A percentile compares a stretch with the other conserved stretches of the same genome.
phyloP scores from a whole-genome alignment of 2,797 vertebrate species.

The Oceanodroma leucorhoa region DNA sequence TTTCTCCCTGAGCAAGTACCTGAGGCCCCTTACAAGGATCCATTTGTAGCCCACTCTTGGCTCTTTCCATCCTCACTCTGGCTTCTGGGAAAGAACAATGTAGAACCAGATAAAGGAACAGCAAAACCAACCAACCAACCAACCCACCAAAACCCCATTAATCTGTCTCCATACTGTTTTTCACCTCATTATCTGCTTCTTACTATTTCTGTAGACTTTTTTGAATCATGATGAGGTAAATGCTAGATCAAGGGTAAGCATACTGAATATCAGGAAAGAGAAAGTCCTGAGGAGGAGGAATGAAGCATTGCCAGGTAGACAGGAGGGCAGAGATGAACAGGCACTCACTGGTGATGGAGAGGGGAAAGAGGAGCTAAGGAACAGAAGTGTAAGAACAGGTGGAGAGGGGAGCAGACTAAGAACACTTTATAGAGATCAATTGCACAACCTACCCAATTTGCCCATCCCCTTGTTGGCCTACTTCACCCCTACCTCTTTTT shows the following conservation, averaged over 20 bases:
- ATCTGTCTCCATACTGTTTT: neutral
- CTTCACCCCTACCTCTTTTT: neutral
- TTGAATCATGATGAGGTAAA: neutral
- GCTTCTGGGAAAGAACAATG: neutral
- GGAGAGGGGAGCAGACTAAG: neutral
- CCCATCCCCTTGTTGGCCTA: neutral
- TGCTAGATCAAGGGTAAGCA: neutral
- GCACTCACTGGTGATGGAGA: neutral
- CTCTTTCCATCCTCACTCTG: neutral
- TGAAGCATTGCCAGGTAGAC: neutral
- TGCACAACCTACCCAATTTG: neutral
- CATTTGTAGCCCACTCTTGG: neutral
- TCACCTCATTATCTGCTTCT: neutral
- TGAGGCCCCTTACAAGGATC: neutral
- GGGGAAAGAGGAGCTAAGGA: neutral
- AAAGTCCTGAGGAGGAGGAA: neutral
- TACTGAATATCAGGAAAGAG: neutral
- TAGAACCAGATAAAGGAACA: neutral
- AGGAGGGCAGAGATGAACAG: neutral
- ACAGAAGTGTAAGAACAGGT: neutral
- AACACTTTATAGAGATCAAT: neutral
- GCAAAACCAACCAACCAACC: neutral
- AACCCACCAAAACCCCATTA: neutral
- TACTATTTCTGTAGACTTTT: neutral
- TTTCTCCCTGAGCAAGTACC: neutral